Evolutionary conservation across 2,888 invertebrate species (phyloP), one percentile per base, ranked within the genome.

Genomic region (Calameuta idolon): DNA sequence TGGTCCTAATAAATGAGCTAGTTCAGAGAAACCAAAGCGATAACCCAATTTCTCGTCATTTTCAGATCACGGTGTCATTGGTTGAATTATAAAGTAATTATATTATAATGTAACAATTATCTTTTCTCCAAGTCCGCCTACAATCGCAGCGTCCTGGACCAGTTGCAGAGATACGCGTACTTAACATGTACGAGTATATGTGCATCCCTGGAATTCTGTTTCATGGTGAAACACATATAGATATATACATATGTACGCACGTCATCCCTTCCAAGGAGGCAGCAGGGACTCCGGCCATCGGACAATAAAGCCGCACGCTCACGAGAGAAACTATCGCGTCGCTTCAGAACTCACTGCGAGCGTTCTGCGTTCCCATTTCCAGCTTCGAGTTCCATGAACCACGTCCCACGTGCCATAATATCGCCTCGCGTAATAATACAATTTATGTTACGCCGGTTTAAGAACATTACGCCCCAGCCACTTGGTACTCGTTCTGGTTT

Each of bases 31-130:
- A 86, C 87, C 82, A 82, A 86, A 81, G 85, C 85, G 89, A 89
- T 88, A 89, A 89, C 89, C 88, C 84, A 89, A 83, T 86, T 87
- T 83, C 79, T 76, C 75, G 80, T 23, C 0, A 23, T 55, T 55
- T 55, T 0, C 15, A 15, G 55, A 2, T 23, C 5, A 15, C 23
- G 23, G 23, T 55, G 23, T 23, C 55, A 55, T 55, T 55, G 55
- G 55, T 23, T 5, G 2, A 55, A 55, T 55, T 55, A 55, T 23
- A 55, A 55, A 9, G 9, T 1, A 55, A 55, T 55, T 1, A 23
- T 55, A 55, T 55, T 40, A n/a, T 33, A 15, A 23, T 55, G 4
- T 0, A 55, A 55, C 12, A 15, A 2, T 23, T 23, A 55, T 55
- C 40, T 55, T 9, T 23, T 23, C 33, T 9, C 9, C 23, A 55